Evolutionary conservation across 2,888 invertebrate genomes (phyloP), one percentile per base, ranked within the genome.

Genomic region (Crematogaster levior): DNA sequence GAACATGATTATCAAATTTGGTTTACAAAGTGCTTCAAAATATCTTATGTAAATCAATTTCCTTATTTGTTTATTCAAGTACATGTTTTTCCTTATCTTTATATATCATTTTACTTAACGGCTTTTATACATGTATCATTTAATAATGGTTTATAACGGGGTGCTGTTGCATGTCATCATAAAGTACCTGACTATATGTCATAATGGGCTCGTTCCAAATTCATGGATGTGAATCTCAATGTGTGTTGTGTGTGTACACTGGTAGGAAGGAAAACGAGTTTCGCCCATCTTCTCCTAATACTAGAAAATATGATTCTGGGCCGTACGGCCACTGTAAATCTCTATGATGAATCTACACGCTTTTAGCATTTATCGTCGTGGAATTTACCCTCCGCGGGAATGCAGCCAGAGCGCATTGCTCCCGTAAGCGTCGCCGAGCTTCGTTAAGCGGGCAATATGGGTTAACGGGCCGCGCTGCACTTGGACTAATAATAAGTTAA

Each of bases 121-220:
- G 27, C 30, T 82, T 86, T 85, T 46, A 74, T 56, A 77, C 80
- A 72, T 70, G 81, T 81, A 56, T 43, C n/a, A 18, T 27, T 43
- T 15, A 34, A 60, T 3, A n/a, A 51, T 3, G 61, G 46, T 70
- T 75, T 53, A 82, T 61, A 63, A 82, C 60, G 10, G 53, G 9
- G 61, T 81, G 82, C 21, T 83, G 84, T 85, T 82, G 84, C 87
- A 73, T 81, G 87, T 86, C 86, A 74, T 51, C 73, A 27, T 72
- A 77, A 84, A 82, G 74, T 81, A 61, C 82, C 82, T 84, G 84
- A 85, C 84, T 58, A 83, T 70, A 63, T 80, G 48, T 80, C 53
- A 82, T 79, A 84, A 86, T 85, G 82, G 86, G 40, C 51, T 80
- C 68, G 37, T 72, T 66, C 60, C 60, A 68, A 83, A 83, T 81